Evolutionary conservation across 2,113 vertebrate genomes (phyloP).

Genomic region (Corythornis vintsioides): DNA sequence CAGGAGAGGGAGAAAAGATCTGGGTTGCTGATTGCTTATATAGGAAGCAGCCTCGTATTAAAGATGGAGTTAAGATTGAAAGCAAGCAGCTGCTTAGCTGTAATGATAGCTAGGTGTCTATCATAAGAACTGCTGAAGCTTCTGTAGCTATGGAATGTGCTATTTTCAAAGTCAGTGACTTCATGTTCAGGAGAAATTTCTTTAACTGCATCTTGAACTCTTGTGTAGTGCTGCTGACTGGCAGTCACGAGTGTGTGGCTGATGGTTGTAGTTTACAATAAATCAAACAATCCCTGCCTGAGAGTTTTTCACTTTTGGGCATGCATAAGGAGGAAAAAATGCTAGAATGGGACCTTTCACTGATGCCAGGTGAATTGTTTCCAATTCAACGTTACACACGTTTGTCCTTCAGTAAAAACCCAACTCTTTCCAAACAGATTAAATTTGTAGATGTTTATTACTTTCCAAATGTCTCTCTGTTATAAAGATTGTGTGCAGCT

Average conservation of each 20-base stretch:
- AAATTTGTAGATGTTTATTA: background rate
- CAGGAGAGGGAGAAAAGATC: background rate
- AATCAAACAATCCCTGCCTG: background rate
- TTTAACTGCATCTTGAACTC: background rate
- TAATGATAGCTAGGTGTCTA: background rate
- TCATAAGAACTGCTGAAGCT: background rate
- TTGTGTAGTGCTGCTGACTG: rapidly evolving
- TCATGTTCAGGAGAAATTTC: background rate
- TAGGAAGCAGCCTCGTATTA: slow-evolving; percentile 3
- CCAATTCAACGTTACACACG: rapidly evolving
- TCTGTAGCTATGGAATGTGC: background rate
- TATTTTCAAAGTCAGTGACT: background rate
- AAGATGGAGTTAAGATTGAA: slow-evolving; percentile 4
- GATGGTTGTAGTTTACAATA: background rate
- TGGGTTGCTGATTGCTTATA: slow-evolving; percentile 21
- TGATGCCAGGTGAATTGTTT: background rate
- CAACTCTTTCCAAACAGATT: background rate
- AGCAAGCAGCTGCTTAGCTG: slow-evolving; percentile 35
- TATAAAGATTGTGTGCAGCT: background rate
- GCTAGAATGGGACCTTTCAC: background rate
- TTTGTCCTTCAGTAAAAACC: background rate
- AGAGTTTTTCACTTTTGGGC: background rate
- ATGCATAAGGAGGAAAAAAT: background rate
- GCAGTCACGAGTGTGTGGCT: background rate
- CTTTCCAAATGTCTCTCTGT: background rate